Evolutionary conservation across 1,140 invertebrate genomes (phyloP), one percentile per base, ranked within the genome.

Genomic region (Pseudachorutes palmiensis): DNA sequence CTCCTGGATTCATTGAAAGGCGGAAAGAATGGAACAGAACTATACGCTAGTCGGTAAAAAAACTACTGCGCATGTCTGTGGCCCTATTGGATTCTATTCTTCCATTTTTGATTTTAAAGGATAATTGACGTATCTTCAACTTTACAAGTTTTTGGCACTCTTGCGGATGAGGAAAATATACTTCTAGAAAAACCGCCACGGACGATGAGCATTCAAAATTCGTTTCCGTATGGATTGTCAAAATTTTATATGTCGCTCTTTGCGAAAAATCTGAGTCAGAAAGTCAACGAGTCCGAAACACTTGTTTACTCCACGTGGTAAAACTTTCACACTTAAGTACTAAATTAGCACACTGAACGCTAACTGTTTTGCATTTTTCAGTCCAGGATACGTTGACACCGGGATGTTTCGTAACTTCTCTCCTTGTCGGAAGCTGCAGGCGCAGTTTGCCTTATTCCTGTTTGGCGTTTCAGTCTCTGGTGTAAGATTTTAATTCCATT

Each of bases 211-310:
- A 24, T 63, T 12, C 45, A 9, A 30, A 63, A 63, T 32, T 32
- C 61, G 2, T 12, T 63, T 3, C 33, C 33, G 5, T 83, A 83
- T 69, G 70, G 70, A 45, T 76, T 76, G 65, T 78, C 76, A 30
- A 80, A 80, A 64, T 71, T 79, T 14, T 77, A 74, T 3, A 76
- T 77, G n/a, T 71, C 74, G 2, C 65, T 79, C 1, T 75, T 78
- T 58, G 73, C 74, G 9, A 70, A 69, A 26, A 72, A 78, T 49
- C 66, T 79, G 26, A 70, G 74, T 0, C 71, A 72, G 22, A 71
- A 71, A 29, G 62, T 77, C 3, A 41, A 76, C 9, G 36, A 51
- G 5, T 9, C 28, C 1, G 26, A 33, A 22, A 41, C 30, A 3
- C 16, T 3, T n/a, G 19, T 51, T 19, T 32, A 29, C n/a, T 49